Evolutionary conservation across 2,797 vertebrate genomes (phyloP).

Genomic region (Sylvilagus floridanus): DNA sequence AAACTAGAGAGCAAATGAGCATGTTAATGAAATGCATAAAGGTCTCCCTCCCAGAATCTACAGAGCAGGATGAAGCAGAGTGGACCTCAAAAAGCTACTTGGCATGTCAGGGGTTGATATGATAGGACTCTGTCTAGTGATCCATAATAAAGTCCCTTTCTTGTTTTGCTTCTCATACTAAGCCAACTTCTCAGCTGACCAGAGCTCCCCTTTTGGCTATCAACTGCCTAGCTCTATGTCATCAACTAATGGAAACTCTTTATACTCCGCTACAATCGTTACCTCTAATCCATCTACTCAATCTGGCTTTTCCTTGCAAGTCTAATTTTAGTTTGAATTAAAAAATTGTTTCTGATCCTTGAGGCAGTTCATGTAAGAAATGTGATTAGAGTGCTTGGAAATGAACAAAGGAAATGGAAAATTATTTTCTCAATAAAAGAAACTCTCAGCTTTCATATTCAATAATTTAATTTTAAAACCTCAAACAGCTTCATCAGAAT

Average conservation of each 20-base stretch:
- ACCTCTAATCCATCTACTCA: neutral
- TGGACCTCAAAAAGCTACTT: neutral
- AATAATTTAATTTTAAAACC: constrained; percentile 55
- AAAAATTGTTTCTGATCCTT: constrained; percentile 50
- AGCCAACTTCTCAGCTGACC: neutral
- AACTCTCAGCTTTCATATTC: constrained; percentile 35
- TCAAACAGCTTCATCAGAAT: constrained; percentile 56
- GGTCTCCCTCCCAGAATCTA: neutral
- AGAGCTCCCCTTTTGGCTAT: neutral
- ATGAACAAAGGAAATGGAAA: constrained; percentile 47
- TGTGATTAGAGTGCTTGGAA: constrained; percentile 42
- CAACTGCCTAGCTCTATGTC: neutral
- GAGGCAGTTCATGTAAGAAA: constrained; percentile 37
- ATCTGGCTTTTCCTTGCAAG: constrained; percentile 18
- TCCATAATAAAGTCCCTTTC: neutral
- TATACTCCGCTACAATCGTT: neutral
- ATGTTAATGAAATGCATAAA: neutral
- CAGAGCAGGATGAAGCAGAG: neutral
- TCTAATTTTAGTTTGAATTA: constrained; percentile 50
- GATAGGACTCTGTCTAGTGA: neutral
- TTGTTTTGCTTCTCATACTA: neutral
- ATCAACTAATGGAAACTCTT: neutral
- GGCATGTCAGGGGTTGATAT: too few relatives aligned
- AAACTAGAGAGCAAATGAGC: neutral
- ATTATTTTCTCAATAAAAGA: constrained; percentile 3